These are phyloP conservation scores for Diabrotica undecimpunctata DNA, from an alignment of 1,140 invertebrate species.

Conservation along the genomic window DNA sequence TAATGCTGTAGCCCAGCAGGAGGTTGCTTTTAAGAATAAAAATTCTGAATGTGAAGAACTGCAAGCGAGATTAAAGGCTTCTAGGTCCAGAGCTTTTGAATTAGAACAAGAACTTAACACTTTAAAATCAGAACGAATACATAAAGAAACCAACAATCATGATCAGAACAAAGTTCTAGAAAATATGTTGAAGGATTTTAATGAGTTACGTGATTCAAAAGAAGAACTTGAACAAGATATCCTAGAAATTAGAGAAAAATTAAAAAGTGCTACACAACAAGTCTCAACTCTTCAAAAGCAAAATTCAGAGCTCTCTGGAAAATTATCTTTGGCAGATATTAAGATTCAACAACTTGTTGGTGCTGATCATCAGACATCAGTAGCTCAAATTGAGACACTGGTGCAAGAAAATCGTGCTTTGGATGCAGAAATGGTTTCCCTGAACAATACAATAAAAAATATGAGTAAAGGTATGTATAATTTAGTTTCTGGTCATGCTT, in stretches of 20 bases:
- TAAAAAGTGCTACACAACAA: conserved; percentile 55
- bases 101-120: conserved; percentile 59
- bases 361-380: conserved; percentile 31
- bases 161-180: conserved; percentile 50
- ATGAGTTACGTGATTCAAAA: conserved; percentile 48
- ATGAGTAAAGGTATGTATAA: not conserved
- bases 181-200: conserved; percentile 35
- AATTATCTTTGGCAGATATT: conserved; percentile 64
- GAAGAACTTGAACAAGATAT: conserved; percentile 62
- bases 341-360: conserved; percentile 61
- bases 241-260: conserved; percentile 60
- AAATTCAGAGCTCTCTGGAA: conserved; percentile 56
- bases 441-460: not conserved
- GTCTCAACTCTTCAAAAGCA: conserved; percentile 53
- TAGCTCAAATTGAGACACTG: conserved; percentile 26
- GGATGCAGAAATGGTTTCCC: conserved; percentile 42
- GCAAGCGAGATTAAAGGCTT: conserved; percentile 59
- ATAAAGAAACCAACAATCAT: conserved; percentile 34
- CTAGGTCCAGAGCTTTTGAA: conserved; percentile 57
- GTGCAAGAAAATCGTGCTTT: conserved; percentile 33
- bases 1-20: conserved; percentile 59
- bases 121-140: conserved; percentile 39
- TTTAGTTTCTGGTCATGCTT: too few species aligned
- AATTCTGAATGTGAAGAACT: conserved; percentile 65
- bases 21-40: conserved; percentile 60